Evolutionary conservation across 2,888 invertebrate genomes (phyloP).

Genomic region (Aethes cnicana): DNA sequence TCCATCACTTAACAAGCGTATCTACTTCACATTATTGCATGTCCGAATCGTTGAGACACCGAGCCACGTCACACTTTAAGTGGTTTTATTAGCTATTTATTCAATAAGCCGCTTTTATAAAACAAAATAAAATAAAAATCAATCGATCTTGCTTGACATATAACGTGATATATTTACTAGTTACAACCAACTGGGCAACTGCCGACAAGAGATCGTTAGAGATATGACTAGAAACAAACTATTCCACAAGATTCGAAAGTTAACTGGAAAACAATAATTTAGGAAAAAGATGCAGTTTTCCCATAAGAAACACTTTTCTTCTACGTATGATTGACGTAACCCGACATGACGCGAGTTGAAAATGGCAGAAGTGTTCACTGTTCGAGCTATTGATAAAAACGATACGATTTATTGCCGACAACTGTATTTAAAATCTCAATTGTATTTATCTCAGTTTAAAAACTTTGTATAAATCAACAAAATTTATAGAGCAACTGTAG

Average conservation of each 20-base stretch:
- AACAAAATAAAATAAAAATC: constrained; percentile 76
- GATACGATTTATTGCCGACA: too few relatives aligned
- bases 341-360: constrained; percentile 22
- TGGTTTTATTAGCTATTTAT: constrained; percentile 73
- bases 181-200: constrained; percentile 25
- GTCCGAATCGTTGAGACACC: constrained; percentile 57
- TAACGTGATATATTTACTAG: constrained; percentile 71
- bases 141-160: constrained; percentile 59
- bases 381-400: constrained; percentile 7
- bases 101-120: constrained; percentile 73
- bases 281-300: constrained; percentile 1
- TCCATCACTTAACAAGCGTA: constrained; percentile 72
- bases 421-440: too few relatives aligned
- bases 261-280: constrained; percentile 12
- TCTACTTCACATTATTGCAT: constrained; percentile 68
- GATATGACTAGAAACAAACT: constrained; percentile 23
- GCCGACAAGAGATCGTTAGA: constrained; percentile 14
- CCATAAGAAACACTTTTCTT: constrained; percentile 14
- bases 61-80: constrained; percentile 67
- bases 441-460: too few relatives aligned
- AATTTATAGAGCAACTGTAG: too few relatives aligned
- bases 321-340: constrained; percentile 26
- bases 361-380: background rate
- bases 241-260: background rate
- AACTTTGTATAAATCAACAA: too few relatives aligned